Percentiles rank a stretch among this genome's conserved stretches.
Evolutionary conservation across 2,888 invertebrate genomes (phyloP).

Genomic region (Anticlea derivata): DNA sequence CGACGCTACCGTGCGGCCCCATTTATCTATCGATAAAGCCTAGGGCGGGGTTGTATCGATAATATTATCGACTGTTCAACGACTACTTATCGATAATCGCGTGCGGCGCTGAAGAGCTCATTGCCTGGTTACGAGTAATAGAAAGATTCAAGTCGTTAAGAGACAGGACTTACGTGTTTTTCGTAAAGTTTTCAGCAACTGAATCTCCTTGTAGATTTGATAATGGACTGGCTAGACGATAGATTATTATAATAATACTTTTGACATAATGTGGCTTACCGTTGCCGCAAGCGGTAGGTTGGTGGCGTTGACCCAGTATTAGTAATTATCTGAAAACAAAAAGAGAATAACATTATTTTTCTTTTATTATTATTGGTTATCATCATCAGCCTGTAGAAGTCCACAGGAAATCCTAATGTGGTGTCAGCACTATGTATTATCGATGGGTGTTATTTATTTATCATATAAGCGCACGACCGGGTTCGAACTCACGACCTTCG

Average conservation of each 20-base stretch:
- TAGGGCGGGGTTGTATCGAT: constrained; percentile 35
- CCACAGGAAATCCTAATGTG: no score
- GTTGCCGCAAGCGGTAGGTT: constrained; percentile 59
- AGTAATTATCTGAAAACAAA: constrained; percentile 45
- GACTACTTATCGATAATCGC: constrained; percentile 37
- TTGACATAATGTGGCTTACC: constrained; percentile 47
- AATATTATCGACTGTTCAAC: constrained; percentile 24
- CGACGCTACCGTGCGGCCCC: constrained; percentile 50
- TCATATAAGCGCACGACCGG: no score
- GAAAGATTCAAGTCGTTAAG: constrained; percentile 16
- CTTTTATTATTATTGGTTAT: no score
- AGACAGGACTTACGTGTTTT: no score
- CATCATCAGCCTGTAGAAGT: no score
- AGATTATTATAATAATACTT: constrained; percentile 6
- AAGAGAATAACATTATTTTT: neutral
- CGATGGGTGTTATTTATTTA: no score
- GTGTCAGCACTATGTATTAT: no score
- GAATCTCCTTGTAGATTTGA: constrained; percentile 7
- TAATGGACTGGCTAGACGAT: neutral
- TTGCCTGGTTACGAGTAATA: constrained; percentile 28
- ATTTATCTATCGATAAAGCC: constrained; percentile 42
- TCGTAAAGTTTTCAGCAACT: no score
- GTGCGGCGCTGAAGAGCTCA: constrained; percentile 24
- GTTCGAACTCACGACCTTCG: no score
- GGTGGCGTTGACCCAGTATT: constrained; percentile 26